Conservation (phyloP, 2,888 invertebrate species). For the Morinoia aosen region DNA sequence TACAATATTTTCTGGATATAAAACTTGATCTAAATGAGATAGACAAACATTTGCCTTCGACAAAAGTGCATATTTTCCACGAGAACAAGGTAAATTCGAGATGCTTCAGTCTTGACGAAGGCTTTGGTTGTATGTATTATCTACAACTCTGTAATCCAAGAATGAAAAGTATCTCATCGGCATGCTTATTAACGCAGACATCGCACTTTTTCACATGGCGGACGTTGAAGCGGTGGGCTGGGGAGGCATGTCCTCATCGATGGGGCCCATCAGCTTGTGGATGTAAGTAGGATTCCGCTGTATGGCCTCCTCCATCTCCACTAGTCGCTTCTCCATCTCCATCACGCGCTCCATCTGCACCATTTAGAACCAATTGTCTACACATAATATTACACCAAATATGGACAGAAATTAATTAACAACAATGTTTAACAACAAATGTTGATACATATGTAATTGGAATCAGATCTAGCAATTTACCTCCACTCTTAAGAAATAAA, state of each 20-base stretch:
- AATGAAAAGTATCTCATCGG: background rate
- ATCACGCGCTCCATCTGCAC: conserved; percentile 83
- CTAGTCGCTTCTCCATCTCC: conserved; percentile 88
- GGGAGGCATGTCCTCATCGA: conserved; percentile 64
- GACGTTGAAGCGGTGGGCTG: conserved; percentile 31
- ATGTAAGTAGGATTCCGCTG: conserved; percentile 88
- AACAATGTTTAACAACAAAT: background rate
- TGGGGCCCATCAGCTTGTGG: conserved; percentile 73
- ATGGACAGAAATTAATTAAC: background rate
- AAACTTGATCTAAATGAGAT: background rate
- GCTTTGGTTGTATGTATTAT: background rate
- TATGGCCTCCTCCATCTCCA: conserved; percentile 95
- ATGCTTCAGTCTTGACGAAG: background rate
- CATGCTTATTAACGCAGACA: background rate
- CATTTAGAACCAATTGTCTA: conserved; percentile 72
- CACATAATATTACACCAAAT: background rate
- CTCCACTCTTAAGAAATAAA: background rate
- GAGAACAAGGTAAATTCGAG: background rate
- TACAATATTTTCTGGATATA: background rate
- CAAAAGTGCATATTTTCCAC: background rate
- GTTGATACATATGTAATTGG: background rate
- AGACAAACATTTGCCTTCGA: background rate
- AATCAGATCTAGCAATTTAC: background rate
- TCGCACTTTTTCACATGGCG: conserved; percentile 2
- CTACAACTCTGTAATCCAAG: background rate